A percentile compares a stretch with the other conserved stretches of the same genome.
These are phyloP conservation scores for Neopipo cinnamomea DNA, from an alignment of 2,113 vertebrate species.

Conservation along the genomic window DNA sequence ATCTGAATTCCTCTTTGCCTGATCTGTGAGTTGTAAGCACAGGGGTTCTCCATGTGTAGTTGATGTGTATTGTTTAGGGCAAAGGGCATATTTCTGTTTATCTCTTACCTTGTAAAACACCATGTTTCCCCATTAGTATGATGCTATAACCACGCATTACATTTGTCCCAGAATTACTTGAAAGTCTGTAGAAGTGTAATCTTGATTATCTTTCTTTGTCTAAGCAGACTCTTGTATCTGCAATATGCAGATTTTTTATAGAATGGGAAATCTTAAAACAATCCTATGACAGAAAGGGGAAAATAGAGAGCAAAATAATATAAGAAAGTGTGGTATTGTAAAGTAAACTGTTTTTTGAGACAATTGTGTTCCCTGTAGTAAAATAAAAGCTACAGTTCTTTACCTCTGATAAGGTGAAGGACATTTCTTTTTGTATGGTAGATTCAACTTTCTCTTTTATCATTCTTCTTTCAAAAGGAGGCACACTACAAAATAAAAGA, in stretches of 20 bases:
- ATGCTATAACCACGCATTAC: not conserved
- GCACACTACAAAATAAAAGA: not conserved
- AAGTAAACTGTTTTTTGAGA: not conserved
- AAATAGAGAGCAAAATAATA: not conserved
- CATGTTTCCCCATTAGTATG: not conserved
- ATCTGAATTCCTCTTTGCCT: not conserved
- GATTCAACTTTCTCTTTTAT: not conserved
- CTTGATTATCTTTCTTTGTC: not conserved
- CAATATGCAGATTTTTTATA: not conserved
- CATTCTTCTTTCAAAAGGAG: not conserved
- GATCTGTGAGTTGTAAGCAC: not conserved
- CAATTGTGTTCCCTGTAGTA: not conserved
- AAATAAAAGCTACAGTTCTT: conserved; percentile 16
- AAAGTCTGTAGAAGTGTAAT: not conserved
- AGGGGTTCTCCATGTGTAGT: fast-evolving
- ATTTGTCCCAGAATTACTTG: not conserved
- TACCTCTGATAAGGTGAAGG: not conserved
- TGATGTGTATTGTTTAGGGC: not conserved
- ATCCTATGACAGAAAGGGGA: not conserved
- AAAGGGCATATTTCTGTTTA: not conserved
- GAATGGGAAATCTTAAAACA: not conserved
- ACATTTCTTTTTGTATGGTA: not conserved
- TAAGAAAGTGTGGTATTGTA: not conserved
- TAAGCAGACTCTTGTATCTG: not conserved
- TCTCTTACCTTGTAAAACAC: not conserved